Base-by-base conservation (phyloP, 2,113 vertebrate species). In the Vidua macroura region DNA sequence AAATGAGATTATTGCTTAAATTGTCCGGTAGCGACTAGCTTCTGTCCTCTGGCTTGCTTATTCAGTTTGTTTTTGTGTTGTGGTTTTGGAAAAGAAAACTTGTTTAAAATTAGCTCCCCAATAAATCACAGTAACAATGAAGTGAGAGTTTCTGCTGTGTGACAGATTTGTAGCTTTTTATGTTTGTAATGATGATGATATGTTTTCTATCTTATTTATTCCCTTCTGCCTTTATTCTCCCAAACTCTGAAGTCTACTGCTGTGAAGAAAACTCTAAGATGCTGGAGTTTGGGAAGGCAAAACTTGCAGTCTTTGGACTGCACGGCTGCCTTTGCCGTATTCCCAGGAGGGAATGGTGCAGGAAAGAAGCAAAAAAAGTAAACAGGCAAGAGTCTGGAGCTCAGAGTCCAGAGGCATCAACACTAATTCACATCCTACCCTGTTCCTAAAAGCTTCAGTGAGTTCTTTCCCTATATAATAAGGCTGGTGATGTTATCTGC, bases 61-160 rank as follows among this genome's bases (percentile, higher is more conserved):
- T 95, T 96, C 91, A 88, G 94, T 96, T 96, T 97, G 95, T 95
- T 97, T 97, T 97, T 97, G 95, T 98, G 96, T 88, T 96, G 98
- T 96, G 96, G 96, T 96, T 96, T 95, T 86, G 79, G 49, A 92
- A 91, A 96, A 94, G 91, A 56, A 58, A 94, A 96, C 94, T 97
- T 97, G 96, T 97, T 98, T 97, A 98, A 98, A 98, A 97, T 98
- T 98, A 98, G 97, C 96, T 96, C 96, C 88, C 90, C 93, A 96
- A 97, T 98, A 98, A 98, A 98, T 98, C 97, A 97, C 97, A 96
- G 80, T 97, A 97, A 98, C 97, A 98, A 97, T 96, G 97, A 97
- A 97, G 96, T 95, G 97, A 93, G 96, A 91, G 94, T 97, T 97
- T 97, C 95, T 97, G 92, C 96, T 97, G 96, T 95, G 97, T 98